These are phyloP conservation scores for Synergus japonicus DNA, from an alignment of 2,888 invertebrate genomes.

Conservation along the genomic window DNA sequence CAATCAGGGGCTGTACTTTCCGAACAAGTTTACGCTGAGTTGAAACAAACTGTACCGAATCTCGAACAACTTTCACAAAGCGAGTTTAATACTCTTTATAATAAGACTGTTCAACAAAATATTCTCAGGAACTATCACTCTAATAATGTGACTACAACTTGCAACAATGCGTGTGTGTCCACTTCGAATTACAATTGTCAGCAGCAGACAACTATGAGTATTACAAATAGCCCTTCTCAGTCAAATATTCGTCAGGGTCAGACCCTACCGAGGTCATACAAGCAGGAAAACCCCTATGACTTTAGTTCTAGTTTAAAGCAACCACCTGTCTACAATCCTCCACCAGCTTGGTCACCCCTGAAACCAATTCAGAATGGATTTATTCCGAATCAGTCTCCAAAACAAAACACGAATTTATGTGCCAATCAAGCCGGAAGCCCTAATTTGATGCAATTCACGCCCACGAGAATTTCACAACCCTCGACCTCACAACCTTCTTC, in stretches of 20 bases:
- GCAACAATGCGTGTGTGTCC: slow-evolving; percentile 32
- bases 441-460: slow-evolving; percentile 69
- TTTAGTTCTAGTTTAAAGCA: slow-evolving; percentile 72
- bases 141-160: slow-evolving; percentile 55
- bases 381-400: slow-evolving; percentile 55
- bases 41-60: slow-evolving; percentile 74
- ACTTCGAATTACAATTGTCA: slow-evolving; percentile 35
- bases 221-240: slow-evolving; percentile 49
- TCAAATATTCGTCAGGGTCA: slow-evolving; percentile 59
- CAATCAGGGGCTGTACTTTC: slow-evolving; percentile 64
- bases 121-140: slow-evolving; percentile 72
- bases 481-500: slow-evolving; percentile 47
- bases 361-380: slow-evolving; percentile 70
- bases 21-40: slow-evolving; percentile 73
- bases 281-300: slow-evolving; percentile 65
- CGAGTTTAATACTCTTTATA: slow-evolving; percentile 75
- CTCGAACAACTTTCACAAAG: slow-evolving; percentile 74
- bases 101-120: slow-evolving; percentile 74
- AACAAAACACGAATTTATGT: slow-evolving; percentile 58
- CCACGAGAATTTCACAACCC: slow-evolving; percentile 54
- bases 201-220: slow-evolving; percentile 29
- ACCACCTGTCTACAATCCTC: slow-evolving; percentile 72
- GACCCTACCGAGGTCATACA: slow-evolving; percentile 62
- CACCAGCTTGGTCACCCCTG: slow-evolving; percentile 68
- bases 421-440: slow-evolving; percentile 58